Conservation (phyloP, 2,797 vertebrate species). For the Ibycter americanus region DNA sequence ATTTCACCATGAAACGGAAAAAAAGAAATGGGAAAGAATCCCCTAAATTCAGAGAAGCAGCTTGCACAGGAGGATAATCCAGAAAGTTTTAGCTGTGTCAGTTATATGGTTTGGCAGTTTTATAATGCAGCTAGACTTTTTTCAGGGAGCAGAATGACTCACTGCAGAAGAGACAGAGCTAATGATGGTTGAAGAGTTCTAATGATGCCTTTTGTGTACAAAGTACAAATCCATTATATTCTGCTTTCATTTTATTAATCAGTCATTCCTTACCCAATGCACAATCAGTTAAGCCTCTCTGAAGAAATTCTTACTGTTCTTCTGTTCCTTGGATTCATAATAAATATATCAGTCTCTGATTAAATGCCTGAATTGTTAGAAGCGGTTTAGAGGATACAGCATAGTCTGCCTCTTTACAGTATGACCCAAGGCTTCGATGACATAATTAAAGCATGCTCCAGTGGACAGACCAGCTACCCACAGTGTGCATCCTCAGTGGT, state of each 20-base stretch:
- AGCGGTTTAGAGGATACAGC: not conserved
- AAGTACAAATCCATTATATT: slow-evolving; percentile 46
- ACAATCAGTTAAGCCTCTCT: slow-evolving; percentile 24
- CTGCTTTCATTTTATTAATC: slow-evolving; percentile 54
- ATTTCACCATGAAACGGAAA: not conserved
- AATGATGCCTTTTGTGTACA: slow-evolving; percentile 50
- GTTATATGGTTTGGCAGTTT: not conserved
- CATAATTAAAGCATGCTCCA: not conserved
- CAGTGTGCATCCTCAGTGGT: not conserved
- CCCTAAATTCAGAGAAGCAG: not conserved
- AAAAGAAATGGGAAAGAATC: not conserved
- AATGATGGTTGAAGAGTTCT: slow-evolving; percentile 15
- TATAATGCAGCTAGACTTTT: not conserved
- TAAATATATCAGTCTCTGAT: not conserved
- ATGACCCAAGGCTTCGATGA: not conserved
- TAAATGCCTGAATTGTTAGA: not conserved
- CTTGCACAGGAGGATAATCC: not conserved
- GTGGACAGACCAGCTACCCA: not conserved
- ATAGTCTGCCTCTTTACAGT: not conserved
- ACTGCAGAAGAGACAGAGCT: slow-evolving; percentile 30
- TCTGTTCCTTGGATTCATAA: not conserved
- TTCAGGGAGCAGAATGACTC: slow-evolving; percentile 25
- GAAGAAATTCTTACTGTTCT: slow-evolving; percentile 20
- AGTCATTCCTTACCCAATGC: slow-evolving; percentile 17
- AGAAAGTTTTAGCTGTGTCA: not conserved